These are phyloP conservation scores for Euschistus heros DNA, from an alignment of 1,140 invertebrate genomes.

Conservation along the genomic window DNA sequence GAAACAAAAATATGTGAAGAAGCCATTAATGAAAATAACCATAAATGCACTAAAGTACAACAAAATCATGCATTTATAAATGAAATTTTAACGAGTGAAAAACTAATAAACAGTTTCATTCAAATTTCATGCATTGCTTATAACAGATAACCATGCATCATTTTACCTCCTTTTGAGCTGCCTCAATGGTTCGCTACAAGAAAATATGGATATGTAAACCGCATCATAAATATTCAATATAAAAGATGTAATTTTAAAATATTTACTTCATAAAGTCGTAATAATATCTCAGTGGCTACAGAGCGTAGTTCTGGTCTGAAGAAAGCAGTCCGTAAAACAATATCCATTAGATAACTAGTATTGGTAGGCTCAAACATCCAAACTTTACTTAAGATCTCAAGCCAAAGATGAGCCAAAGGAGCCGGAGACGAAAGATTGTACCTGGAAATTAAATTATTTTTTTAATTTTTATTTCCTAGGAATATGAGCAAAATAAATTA, in stretches of 20 bases:
- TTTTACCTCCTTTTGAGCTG: slow-evolving; percentile 17
- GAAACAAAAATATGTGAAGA: too few species aligned
- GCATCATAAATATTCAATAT: not conserved
- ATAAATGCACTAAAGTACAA: too few species aligned
- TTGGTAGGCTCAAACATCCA: slow-evolving; percentile 52
- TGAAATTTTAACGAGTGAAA: too few species aligned
- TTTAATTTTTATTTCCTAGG: too few species aligned
- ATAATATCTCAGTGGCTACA: slow-evolving; percentile 21
- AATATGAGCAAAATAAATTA: too few species aligned
- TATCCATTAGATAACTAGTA: slow-evolving; percentile 51
- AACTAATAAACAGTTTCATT: too few species aligned
- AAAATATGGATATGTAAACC: not conserved
- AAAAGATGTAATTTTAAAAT: not conserved
- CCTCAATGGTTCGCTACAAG: slow-evolving; percentile 19
- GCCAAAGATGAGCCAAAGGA: slow-evolving; percentile 51
- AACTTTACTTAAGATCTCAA: slow-evolving; percentile 22
- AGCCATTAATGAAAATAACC: too few species aligned
- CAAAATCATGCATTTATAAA: too few species aligned
- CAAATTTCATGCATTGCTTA: not conserved
- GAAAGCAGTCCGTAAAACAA: slow-evolving; percentile 43
- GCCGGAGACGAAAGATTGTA: slow-evolving; percentile 41
- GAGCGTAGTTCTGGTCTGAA: slow-evolving; percentile 30
- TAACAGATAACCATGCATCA: not conserved
- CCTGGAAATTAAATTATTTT: slow-evolving; percentile 32
- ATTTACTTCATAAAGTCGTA: slow-evolving; percentile 25